Base-by-base conservation (phyloP, 1,140 invertebrate genomes). In the Drosophila pandora region DNA sequence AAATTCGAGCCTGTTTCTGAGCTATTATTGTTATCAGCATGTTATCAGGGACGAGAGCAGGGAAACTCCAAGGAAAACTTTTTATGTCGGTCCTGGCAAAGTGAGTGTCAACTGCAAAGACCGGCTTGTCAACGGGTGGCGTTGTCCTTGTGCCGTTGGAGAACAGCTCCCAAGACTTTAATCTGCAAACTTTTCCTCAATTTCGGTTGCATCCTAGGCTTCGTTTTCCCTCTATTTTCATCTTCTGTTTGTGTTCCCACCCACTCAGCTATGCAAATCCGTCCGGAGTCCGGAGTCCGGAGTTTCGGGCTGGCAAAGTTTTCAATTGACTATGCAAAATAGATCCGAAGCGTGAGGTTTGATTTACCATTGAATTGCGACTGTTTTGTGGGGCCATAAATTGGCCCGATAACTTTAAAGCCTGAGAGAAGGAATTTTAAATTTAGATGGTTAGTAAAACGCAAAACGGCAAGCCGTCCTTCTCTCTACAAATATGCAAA, bases 401-500 rank as follows among this genome's bases (percentile, higher is more conserved):
- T 25, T 52, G 57, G n/a, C 7, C 9, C 34, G 34, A 67, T 41
- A 32, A 13, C 34, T 53, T 53, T 17, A 45, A 63, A 43, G 10
- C 52, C 25, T 13, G 22, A 2, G 10, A 28, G 13, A 52, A 0
- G 28, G 47, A 67, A 45, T 67, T 50, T 41, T 72, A 62, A 62
- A 72, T 61, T 71, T 72, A 48, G 49, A 71, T 39, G 50, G 25
- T 21, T 47, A 10, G 49, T 5, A 13, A 7, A 41, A 41, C 39
- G 39, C n/a, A 41, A 45, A 10, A 10, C 9, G 43, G 2, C 43
- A 43, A 1, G 30, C 45, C 43, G n/a, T 8, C n/a, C 13, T 23
- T 37, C 21, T 32, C 28, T 47, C 12, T 34, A n/a, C 25, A 87
- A 84, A 76, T 80, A 85, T 84, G 82, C 50, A 85, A 87, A 87